phyloP scores from a whole-genome alignment of 2,797 vertebrate genomes.

The Podarcis lilfordi region DNA sequence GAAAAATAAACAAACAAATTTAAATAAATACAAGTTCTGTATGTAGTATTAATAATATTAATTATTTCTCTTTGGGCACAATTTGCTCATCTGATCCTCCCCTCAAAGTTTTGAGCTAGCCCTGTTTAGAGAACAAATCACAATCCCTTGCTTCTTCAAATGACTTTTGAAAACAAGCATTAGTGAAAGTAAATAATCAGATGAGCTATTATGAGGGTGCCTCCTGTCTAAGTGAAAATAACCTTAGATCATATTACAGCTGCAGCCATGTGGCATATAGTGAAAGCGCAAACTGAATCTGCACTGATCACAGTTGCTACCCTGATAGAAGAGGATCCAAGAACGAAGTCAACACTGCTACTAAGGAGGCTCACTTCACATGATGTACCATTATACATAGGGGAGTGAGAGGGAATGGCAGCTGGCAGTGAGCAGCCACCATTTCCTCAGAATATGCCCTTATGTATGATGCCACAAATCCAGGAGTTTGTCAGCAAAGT shows the following conservation, averaged over 20 bases:
- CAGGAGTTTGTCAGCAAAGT: no score
- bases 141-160: not conserved
- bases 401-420: not conserved
- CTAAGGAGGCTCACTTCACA: not conserved
- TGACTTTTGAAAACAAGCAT: constrained; percentile 55
- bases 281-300: not conserved
- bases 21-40: not conserved
- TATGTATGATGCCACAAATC: not conserved
- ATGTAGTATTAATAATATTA: not conserved
- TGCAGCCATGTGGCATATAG: not conserved
- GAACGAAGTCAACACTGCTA: not conserved
- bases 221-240: not conserved
- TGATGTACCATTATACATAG: not conserved
- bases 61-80: constrained; percentile 47
- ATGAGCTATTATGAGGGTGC: not conserved
- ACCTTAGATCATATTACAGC: not conserved
- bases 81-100: not conserved
- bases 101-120: no score
- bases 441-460: not conserved
- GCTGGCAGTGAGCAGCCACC: not conserved
- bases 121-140: no score
- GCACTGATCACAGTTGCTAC: not conserved
- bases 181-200: not conserved
- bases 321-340: not conserved
- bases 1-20: not conserved